Evolutionary conservation across 2,113 vertebrate species (phyloP).

Genomic region (Symphodus melops): DNA sequence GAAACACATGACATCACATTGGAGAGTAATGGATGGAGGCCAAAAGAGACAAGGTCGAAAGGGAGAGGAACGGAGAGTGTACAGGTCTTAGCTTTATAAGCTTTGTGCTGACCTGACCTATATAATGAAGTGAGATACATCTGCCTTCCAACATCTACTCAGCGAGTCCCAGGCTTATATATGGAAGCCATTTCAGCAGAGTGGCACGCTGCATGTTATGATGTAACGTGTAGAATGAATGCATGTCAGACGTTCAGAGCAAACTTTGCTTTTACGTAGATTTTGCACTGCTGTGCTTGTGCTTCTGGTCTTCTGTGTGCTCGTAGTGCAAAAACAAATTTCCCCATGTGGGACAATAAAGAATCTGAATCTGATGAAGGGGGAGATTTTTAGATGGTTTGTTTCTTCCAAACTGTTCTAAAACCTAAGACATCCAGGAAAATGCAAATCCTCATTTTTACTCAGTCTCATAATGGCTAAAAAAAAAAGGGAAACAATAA

Average conservation of each 20-base stretch:
- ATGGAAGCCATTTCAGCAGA: constrained; percentile 9
- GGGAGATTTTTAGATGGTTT: too few relatives aligned
- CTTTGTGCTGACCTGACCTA: constrained; percentile 65
- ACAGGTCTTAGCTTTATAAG: constrained; percentile 58
- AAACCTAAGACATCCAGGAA: background rate
- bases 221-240: background rate
- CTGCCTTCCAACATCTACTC: constrained; percentile 22
- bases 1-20: constrained; percentile 14
- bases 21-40: constrained; percentile 19
- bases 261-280: background rate
- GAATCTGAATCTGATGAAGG: too few relatives aligned
- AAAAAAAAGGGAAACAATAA: too few relatives aligned
- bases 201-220: background rate
- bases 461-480: background rate
- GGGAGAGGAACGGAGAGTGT: constrained; percentile 27
- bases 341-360: too few relatives aligned
- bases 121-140: constrained; percentile 48
- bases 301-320: too few relatives aligned
- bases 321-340: too few relatives aligned
- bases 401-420: background rate
- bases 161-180: constrained; percentile 17
- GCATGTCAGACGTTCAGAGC: background rate
- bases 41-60: constrained; percentile 19
- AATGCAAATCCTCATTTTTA: too few relatives aligned
- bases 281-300: too few relatives aligned